Evolutionary conservation across 1,140 invertebrate genomes (phyloP), one percentile per base, ranked within the genome.

Genomic region (Drosophila littoralis): DNA sequence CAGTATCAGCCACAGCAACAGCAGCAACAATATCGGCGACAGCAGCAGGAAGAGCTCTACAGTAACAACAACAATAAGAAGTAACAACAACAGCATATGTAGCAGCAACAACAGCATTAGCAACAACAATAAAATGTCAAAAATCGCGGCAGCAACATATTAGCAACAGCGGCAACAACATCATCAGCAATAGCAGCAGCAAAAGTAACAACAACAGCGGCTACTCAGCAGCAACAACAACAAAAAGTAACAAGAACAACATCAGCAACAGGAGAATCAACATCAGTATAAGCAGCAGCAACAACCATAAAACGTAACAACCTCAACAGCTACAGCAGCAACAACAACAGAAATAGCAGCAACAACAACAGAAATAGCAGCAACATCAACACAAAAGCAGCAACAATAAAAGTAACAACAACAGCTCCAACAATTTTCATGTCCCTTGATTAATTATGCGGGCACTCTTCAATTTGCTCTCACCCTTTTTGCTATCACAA

Each of bases 381-480:
- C 42, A 15, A 1, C 42, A 15, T 2, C 40, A 42, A 17, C 17
- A n/a, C n/a, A 61, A 61, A 33, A 17, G 5, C 6, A 28, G 6
- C 42, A 10, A 13, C 12, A 6, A 10, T 7, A 9, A 13, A 0
- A 13, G 13, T 1, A 40, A 13, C 0, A 5, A 3, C 32, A 46
- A 36, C 1, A 33, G 2, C 48, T 52, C 10, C 28, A 55, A 61
- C 35, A 22, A 57, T 46, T 65, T 51, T 28, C 50, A 60, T 32
- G 50, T 40, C 72, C 45, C 67, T 75, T 70, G 72, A 75, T 70
- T 75, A 75, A 75, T 75, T 75, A 75, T 75, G 59, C 59, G 72
- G 72, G 72, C 66, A 36, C 36, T 63, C 45, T 70, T 42, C 57
- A 1, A 13, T 36, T 10, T n/a, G 1, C 17, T 12, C 10, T 28